Conservation (phyloP, 2,797 vertebrate species). For the Cyprinella venusta region DNA sequence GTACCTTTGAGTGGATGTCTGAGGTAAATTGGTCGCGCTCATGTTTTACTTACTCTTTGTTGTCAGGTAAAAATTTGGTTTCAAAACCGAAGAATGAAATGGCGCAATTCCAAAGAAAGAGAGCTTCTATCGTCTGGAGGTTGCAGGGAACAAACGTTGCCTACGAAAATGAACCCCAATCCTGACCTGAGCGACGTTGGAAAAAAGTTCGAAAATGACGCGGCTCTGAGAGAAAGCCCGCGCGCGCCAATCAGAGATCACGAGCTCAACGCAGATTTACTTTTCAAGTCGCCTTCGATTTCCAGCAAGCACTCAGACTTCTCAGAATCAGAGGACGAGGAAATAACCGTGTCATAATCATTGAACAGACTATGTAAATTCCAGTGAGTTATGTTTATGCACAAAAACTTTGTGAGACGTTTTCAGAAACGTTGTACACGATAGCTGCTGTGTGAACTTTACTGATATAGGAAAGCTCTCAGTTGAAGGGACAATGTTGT, state of each 20-base stretch:
- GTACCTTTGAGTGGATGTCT: background rate
- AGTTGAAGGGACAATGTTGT: slow-evolving; percentile 44
- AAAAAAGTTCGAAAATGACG: slow-evolving; percentile 77
- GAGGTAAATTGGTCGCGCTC: background rate
- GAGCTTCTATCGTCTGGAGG: slow-evolving; percentile 94
- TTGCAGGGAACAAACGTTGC: slow-evolving; percentile 95
- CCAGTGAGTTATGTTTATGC: background rate
- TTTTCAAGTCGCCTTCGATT: slow-evolving; percentile 78
- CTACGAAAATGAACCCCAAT: slow-evolving; percentile 96
- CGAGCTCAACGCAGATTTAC: slow-evolving; percentile 73
- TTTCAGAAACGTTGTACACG: background rate
- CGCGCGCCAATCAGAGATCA: slow-evolving; percentile 66
- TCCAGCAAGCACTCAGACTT: slow-evolving; percentile 89
- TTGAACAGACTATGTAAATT: background rate
- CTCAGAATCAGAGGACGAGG: slow-evolving; percentile 88
- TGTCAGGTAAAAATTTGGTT: slow-evolving; percentile 98
- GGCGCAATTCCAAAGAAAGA: slow-evolving; percentile 97
- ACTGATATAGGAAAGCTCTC: background rate
- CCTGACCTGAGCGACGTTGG: slow-evolving; percentile 95
- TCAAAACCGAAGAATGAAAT: slow-evolving; percentile 98
- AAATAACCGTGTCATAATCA: slow-evolving; percentile 85
- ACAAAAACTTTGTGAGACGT: background rate
- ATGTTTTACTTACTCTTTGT: background rate
- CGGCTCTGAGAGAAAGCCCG: slow-evolving; percentile 67
- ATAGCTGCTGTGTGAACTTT: background rate